Evolutionary conservation across 2,113 vertebrate genomes (phyloP).

Genomic region (Leucoraja erinaceus): DNA sequence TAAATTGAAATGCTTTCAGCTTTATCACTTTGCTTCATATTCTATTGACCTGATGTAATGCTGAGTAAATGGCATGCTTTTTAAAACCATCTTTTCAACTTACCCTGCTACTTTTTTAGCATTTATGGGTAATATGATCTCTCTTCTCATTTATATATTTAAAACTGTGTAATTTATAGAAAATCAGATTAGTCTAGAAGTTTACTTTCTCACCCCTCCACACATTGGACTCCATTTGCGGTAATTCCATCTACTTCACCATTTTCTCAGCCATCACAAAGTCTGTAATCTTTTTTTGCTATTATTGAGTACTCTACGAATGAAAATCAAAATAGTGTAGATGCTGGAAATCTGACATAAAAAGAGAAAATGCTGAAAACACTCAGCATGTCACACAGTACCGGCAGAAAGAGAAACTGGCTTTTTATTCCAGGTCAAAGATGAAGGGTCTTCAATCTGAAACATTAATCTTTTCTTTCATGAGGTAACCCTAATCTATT

Average conservation of each 20-base stretch:
- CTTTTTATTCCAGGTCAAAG: too few species aligned
- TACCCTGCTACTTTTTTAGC: background rate
- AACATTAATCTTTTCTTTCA: too few species aligned
- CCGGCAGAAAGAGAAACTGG: too few species aligned
- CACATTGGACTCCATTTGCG: background rate
- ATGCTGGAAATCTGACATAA: too few species aligned
- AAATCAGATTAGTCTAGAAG: background rate
- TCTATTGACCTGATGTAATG: background rate
- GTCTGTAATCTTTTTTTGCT: background rate
- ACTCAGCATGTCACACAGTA: too few species aligned
- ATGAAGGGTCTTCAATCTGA: too few species aligned
- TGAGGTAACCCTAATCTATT: too few species aligned
- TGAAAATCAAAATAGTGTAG: too few species aligned
- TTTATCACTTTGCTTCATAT: background rate
- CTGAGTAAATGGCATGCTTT: background rate
- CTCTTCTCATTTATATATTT: background rate
- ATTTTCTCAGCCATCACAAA: background rate
- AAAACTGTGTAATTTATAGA: background rate
- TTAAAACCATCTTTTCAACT: background rate
- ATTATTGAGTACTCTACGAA: too few species aligned
- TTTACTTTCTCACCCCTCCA: background rate
- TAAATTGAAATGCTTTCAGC: background rate
- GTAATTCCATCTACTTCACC: background rate
- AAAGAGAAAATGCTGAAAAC: too few species aligned
- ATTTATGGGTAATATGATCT: background rate